Base-by-base conservation (phyloP, 2,113 vertebrate genomes). In the Pterophyllum scalare region DNA sequence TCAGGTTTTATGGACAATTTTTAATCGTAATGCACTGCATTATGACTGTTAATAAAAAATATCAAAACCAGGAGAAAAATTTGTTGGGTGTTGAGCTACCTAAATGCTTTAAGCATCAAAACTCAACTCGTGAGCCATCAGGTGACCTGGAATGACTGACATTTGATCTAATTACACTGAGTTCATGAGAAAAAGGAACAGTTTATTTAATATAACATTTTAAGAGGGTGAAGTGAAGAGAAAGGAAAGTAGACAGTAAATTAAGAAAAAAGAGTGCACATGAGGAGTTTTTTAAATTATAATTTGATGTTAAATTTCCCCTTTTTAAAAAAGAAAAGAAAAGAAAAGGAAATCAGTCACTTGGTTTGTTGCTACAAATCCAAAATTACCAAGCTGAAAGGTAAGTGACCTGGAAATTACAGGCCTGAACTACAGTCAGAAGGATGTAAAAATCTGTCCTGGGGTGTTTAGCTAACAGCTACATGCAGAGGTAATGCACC, bases 81-180 rank as follows among this genome's bases (percentile, higher is more conserved):
- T 46, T 11, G 52, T 33, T 20, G 26, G 58, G 57, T 46, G 31
- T 49, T 60, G 33, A 24, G 59, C 46, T 58, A 52, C 24, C 33
- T 76, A 74, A 17, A 52, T 76, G 62, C 59, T 72, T 72, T 11
- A 31, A 43, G 17, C 14, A 43, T n/a, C 35, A 49, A 58, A 20
- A 52, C 43, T 76, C 17, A 59, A 75, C 64, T 79, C 75, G 31
- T 77, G 60, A 62, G 52, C 59, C 46, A 31, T 40, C 40, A 56
- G 49, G 12, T 82, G 24, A 80, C 70, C 46, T 56, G 60, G 35
- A 33, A 31, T 57, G 15, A 77, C 74, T 20, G 5, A 77, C n/a
- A 59, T 38, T 20, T 67, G 54, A 83, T 83, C 61, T 67, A 72
- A 78, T 80, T 76, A 84, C 33, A 77, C 13, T 2, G 24, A 57